These are phyloP conservation scores for Eustalomyia histrio DNA, from an alignment of 2,888 invertebrate genomes.

Conservation along the genomic window DNA sequence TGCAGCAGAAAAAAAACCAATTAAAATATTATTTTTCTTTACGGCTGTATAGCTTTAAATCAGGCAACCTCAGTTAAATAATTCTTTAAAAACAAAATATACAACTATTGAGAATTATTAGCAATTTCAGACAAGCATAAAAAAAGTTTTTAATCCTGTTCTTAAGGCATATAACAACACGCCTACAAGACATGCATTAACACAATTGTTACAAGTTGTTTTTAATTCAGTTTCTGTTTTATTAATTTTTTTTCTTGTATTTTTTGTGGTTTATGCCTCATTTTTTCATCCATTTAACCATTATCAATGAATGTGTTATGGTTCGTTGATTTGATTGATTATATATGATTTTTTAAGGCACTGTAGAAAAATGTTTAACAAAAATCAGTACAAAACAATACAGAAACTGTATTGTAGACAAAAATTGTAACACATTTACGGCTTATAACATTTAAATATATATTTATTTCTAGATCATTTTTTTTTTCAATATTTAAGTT, in stretches of 20 bases:
- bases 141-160: constrained; percentile 31
- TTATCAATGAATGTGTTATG: constrained; percentile 40
- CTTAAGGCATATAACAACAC: constrained; percentile 39
- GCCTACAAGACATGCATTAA: constrained; percentile 50
- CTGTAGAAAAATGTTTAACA: background rate
- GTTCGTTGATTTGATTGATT: constrained; percentile 58
- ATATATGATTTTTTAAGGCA: constrained; percentile 48
- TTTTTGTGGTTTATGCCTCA: constrained; percentile 19
- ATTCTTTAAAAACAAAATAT: no score
- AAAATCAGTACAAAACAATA: background rate
- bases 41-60: background rate
- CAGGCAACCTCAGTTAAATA: no score
- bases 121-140: constrained; percentile 16
- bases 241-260: background rate
- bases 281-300: constrained; percentile 28
- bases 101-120: constrained; percentile 33
- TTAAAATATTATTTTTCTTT: constrained; percentile 49
- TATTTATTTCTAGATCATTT: background rate
- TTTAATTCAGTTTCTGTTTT: constrained; percentile 1
- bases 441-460: constrained; percentile 32
- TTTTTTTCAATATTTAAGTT: constrained; percentile 21
- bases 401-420: background rate
- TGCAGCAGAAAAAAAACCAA: constrained; percentile 47
- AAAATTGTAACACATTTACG: constrained; percentile 53
- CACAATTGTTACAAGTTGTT: constrained; percentile 38